phyloP scores from a whole-genome alignment of 2,113 vertebrate species.

The Nannobrachium achirus region DNA sequence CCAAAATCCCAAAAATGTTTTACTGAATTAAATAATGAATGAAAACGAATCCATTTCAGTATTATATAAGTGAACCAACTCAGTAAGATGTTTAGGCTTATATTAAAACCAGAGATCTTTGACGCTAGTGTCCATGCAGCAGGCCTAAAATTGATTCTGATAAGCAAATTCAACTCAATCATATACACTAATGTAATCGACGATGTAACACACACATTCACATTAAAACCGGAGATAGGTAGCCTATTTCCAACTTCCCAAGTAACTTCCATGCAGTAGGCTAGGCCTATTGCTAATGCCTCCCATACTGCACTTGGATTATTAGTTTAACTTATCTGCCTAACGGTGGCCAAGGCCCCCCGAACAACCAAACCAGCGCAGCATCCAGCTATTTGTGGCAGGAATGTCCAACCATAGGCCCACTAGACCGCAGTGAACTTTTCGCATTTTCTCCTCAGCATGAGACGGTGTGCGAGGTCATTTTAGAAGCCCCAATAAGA shows the following conservation, averaged over 20 bases:
- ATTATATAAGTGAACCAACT: background rate
- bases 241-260: background rate
- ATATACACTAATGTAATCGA: background rate
- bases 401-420: conserved; percentile 36
- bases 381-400: conserved; percentile 24
- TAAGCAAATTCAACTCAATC: too few species aligned
- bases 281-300: background rate
- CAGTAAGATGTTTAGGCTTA: too few species aligned
- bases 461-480: conserved; percentile 58
- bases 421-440: conserved; percentile 65
- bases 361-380: background rate
- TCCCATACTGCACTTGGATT: background rate
- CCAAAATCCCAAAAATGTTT: too few species aligned
- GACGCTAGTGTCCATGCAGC: too few species aligned
- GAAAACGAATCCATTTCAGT: conserved; percentile 13
- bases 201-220: background rate
- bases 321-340: conserved; percentile 18
- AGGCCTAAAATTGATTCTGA: too few species aligned
- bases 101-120: too few species aligned
- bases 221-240: background rate
- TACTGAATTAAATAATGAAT: conserved; percentile 14
- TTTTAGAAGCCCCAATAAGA: conserved; percentile 57
- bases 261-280: background rate
- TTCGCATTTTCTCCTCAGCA: conserved; percentile 79
- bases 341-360: background rate